A percentile compares a stretch with the other conserved stretches of the same genome.
phyloP scores from a whole-genome alignment of 2,888 invertebrate species.

The Anaspis maculata region DNA sequence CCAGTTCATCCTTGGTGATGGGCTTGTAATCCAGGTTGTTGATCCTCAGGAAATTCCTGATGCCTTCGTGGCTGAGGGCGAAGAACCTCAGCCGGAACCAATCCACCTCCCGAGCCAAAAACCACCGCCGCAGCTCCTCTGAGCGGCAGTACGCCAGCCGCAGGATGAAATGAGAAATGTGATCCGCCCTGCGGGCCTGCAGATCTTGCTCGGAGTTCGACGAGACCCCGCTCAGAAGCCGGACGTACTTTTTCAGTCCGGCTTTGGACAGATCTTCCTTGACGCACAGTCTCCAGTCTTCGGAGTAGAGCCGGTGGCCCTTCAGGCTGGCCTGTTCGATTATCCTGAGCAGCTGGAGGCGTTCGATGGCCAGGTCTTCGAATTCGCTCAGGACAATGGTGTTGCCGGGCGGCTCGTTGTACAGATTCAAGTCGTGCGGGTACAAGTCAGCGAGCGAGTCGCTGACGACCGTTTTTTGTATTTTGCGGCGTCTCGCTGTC shows the following conservation, averaged over 20 bases:
- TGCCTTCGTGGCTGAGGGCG: slow-evolving; percentile 50
- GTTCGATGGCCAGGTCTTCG: slow-evolving; percentile 77
- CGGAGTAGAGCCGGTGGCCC: slow-evolving; percentile 52
- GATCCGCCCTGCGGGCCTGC: slow-evolving; percentile 67
- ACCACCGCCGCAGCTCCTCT: slow-evolving; percentile 82
- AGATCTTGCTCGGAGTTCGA: slow-evolving; percentile 53
- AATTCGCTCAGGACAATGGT: slow-evolving; percentile 75
- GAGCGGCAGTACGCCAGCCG: slow-evolving; percentile 84
- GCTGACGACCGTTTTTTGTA: slow-evolving; percentile 24
- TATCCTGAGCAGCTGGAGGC: slow-evolving; percentile 68
- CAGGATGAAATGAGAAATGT: slow-evolving; percentile 88
- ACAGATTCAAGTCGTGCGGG: slow-evolving; percentile 72
- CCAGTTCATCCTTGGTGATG: slow-evolving; percentile 61
- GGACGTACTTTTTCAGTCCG: slow-evolving; percentile 56
- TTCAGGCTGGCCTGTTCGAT: slow-evolving; percentile 66
- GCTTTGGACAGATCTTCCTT: slow-evolving; percentile 57
- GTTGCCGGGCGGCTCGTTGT: slow-evolving; percentile 64
- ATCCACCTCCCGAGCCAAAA: slow-evolving; percentile 80
- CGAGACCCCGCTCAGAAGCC: slow-evolving; percentile 49
- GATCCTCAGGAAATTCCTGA: slow-evolving; percentile 57
- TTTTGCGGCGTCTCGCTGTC: slow-evolving; percentile 26
- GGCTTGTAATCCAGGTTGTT: slow-evolving; percentile 61
- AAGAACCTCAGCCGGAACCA: slow-evolving; percentile 77
- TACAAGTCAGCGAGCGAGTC: slow-evolving; percentile 49
- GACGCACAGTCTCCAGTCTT: slow-evolving; percentile 61